Percentiles rank a stretch among this genome's conserved stretches.
phyloP scores from a whole-genome alignment of 2,888 invertebrate genomes.

The Apodemia hepburni region DNA sequence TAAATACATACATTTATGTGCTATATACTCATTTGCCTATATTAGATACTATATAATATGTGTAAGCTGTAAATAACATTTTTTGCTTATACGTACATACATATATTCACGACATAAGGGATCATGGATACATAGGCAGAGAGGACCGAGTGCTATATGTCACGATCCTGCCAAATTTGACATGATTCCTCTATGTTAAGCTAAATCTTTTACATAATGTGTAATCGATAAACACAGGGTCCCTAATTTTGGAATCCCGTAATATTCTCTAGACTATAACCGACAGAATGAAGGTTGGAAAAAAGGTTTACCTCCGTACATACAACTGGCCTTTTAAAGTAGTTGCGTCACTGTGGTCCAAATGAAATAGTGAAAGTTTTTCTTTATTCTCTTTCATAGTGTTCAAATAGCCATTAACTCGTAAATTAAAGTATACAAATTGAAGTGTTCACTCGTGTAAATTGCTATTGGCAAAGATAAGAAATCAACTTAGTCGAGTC shows the following conservation, averaged over 20 bases:
- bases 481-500: neutral
- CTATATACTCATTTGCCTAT: too few relatives aligned
- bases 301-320: neutral
- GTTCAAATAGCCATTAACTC: conserved; percentile 3
- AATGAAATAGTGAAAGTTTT: neutral
- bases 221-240: neutral
- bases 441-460: neutral
- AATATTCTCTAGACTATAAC: neutral
- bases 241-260: neutral
- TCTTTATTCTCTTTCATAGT: neutral
- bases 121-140: too few relatives aligned
- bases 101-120: too few relatives aligned
- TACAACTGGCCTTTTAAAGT: neutral
- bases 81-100: too few relatives aligned
- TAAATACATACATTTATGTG: too few relatives aligned
- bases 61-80: too few relatives aligned
- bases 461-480: neutral
- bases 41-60: too few relatives aligned
- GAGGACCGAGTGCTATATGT: too few relatives aligned
- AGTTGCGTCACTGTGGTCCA: neutral
- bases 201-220: neutral
- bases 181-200: too few relatives aligned
- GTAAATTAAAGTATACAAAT: neutral
- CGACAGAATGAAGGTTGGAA: conserved; percentile 5
- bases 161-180: too few relatives aligned